Base-by-base conservation (phyloP, 2,888 invertebrate species). In the Molanna angustata region DNA sequence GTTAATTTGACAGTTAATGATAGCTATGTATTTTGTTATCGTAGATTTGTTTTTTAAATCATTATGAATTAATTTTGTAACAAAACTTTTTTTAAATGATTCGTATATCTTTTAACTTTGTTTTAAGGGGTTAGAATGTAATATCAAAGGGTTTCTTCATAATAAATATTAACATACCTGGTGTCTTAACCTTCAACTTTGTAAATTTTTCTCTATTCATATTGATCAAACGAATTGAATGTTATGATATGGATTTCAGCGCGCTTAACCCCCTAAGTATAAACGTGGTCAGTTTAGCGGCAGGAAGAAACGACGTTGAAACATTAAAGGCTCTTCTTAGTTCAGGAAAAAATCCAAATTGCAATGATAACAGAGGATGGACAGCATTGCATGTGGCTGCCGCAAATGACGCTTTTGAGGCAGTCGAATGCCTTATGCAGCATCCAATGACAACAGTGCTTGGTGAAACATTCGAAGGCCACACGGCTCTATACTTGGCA, bases 301-400 rank as follows among this genome's bases (percentile, higher is more conserved):
- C 78, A 11, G 67, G 76, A 59, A 64, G 65, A 2, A 74, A 76
- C 57, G 69, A 76, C 59, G 64, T 69, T 1, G 57, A 60, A 21
- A 65, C 64, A 40, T 69, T 78, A 6, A 66, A 65, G 20, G 62
- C 67, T 35, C 62, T 77, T 46, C 63, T 79, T 1, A 65, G 68
- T 52, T 18, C 31, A 1, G 76, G 72, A 62, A 68, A 70, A 22
- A 76, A 76, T 62, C 74, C 75, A 1, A 76, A 76, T 60, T 69
- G 70, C 53, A 68, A 71, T 4, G 78, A 79, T 60, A 77, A 78
- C 54, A 68, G 78, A 62, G 78, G 78, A 4, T 79, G 78, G 77
- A 78, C 78, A 0, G 73, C 77, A 49, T 65, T 79, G 1, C 78
- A 79, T 45, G 78, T 78, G 66, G 78, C 78, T 1, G 76, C 78